Evolutionary conservation across 2,797 vertebrate species (phyloP).

Genomic region (Telmatherina bonti): DNA sequence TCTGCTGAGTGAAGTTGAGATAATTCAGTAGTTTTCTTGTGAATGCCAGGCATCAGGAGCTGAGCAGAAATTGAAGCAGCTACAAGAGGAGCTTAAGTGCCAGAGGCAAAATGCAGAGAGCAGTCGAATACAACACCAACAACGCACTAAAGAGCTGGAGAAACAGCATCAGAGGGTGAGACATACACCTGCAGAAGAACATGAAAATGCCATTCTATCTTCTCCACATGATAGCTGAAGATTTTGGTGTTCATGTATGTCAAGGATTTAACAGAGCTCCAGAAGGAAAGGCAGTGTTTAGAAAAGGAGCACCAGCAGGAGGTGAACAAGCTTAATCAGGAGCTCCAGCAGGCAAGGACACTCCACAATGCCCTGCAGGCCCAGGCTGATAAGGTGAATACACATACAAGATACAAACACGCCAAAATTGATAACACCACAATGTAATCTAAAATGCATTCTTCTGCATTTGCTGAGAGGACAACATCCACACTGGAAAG

Average conservation of each 20-base stretch:
- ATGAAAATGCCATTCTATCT: background rate
- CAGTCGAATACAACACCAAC: conserved; percentile 80
- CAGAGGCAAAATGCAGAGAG: conserved; percentile 85
- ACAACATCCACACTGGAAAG: conserved; percentile 16
- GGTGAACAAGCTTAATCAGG: conserved; percentile 81
- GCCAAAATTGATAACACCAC: conserved; percentile 1
- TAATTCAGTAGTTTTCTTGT: background rate
- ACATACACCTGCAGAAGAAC: background rate
- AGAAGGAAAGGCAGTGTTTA: conserved; percentile 79
- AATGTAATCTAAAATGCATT: background rate
- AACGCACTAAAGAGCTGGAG: conserved; percentile 81
- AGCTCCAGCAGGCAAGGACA: conserved; percentile 83
- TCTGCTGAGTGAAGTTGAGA: background rate
- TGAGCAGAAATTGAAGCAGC: conserved; percentile 81
- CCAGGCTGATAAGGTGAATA: conserved; percentile 82
- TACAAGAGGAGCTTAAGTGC: conserved; percentile 86
- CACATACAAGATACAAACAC: conserved; percentile 1
- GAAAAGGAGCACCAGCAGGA: conserved; percentile 85
- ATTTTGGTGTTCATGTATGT: conserved; percentile 21
- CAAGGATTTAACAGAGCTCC: conserved; percentile 82
- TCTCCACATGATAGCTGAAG: background rate
- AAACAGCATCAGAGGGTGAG: conserved; percentile 83
- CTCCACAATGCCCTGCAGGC: conserved; percentile 84
- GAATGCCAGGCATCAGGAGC: conserved; percentile 68
- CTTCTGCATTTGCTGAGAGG: conserved; percentile 5